Base-by-base conservation (phyloP, 1,140 invertebrate species). In the Euura lappo region DNA sequence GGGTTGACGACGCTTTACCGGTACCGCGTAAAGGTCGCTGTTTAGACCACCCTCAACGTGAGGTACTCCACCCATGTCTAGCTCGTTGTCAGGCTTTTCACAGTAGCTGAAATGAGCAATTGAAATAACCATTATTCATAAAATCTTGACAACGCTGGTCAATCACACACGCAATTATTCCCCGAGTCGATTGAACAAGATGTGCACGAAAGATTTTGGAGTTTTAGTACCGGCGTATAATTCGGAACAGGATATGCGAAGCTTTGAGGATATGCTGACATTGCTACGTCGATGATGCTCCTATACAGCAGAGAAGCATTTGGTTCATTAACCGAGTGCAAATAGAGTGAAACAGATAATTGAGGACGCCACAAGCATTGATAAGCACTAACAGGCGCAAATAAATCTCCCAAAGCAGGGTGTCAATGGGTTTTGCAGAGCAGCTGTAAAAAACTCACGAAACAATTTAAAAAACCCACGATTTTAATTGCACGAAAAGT, bases 21-120 rank as follows among this genome's bases (percentile, higher is more conserved):
- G 93, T 68, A 94, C 89, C 3, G 93, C 93, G 83, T 94, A 94
- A 28, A 94, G 85, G 81, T 94, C 93, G 80, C 93, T 92, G 79
- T 93, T 93, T 72, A 93, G 85, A 43, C 91, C 90, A 75, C 92
- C 92, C 28, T 92, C 89, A 11, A 92, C 90, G 80, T 93, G 93
- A 4, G 92, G 91, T 45, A 93, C 90, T 44, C 85, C 87, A 45
- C 85, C 87, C 84, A 86, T 86, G 13, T 89, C 88, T 72, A 89
- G 88, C n/a, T 89, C 86, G 85, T 88, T 89, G 81, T 90, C 89
- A 45, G 86, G 79, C 81, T 89, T 90, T 80, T 92, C 91, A 77
- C 90, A 90, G 79, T 90, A 85, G 82, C 89, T 90, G 80, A 75
- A 86, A 28, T 28, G 28, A 28, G 28, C 28, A 28, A 28, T 28